Evolutionary conservation across 2,113 vertebrate species (phyloP).

Genomic region (Tragelaphus strepsiceros): DNA sequence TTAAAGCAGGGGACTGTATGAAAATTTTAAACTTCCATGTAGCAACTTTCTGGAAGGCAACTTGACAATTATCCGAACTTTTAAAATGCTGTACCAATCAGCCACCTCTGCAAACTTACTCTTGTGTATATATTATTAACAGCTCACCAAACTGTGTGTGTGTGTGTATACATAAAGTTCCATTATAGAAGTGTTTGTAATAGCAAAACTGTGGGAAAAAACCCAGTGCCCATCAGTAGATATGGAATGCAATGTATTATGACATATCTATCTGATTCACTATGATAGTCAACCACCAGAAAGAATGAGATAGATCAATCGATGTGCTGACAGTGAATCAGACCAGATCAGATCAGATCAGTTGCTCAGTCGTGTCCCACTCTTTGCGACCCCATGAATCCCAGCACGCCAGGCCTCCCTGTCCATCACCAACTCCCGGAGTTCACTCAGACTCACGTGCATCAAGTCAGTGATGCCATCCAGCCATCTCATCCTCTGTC

Average conservation of each 20-base stretch:
- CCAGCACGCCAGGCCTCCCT: no score
- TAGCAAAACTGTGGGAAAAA: neutral
- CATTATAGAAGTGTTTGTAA: neutral
- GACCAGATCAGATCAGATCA: no score
- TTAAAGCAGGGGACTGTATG: neutral
- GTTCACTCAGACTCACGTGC: no score
- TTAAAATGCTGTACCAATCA: neutral
- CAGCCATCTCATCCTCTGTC: no score
- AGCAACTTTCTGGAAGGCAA: neutral
- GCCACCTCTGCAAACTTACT: neutral
- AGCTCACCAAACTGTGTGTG: neutral
- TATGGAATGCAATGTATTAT: neutral
- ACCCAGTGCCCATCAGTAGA: neutral
- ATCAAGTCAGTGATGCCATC: no score
- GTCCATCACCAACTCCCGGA: no score
- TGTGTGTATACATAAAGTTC: neutral
- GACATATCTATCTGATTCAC: neutral
- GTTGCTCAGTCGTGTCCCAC: no score
- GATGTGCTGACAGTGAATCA: neutral
- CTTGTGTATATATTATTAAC: neutral
- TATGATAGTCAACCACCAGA: neutral
- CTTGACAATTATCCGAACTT: neutral
- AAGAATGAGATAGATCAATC: neutral
- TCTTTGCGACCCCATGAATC: no score
- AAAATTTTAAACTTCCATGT: neutral